Percentiles rank a stretch among this genome's conserved stretches.
phyloP scores from a whole-genome alignment of 2,113 vertebrate species.

The Datnioides undecimradiatus region DNA sequence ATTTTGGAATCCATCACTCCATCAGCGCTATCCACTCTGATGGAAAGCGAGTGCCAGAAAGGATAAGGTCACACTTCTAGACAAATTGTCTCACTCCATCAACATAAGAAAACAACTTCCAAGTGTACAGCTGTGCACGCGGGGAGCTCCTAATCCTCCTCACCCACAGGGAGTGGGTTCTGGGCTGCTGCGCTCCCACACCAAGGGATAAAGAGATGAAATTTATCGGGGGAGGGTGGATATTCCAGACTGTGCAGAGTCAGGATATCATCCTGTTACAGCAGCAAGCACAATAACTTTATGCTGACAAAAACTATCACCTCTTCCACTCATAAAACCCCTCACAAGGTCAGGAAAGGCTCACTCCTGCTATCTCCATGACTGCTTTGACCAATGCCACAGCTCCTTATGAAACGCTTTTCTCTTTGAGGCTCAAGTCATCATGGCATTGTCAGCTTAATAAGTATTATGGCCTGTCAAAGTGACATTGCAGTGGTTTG shows the following conservation, averaged over 20 bases:
- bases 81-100: slow-evolving; percentile 65
- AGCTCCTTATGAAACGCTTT: slow-evolving; percentile 47
- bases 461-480: slow-evolving; percentile 72
- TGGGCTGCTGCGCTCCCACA: slow-evolving; percentile 49
- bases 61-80: slow-evolving; percentile 52
- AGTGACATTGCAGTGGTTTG: slow-evolving; percentile 55
- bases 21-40: slow-evolving; percentile 48
- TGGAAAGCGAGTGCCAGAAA: slow-evolving; percentile 39
- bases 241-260: slow-evolving; percentile 75
- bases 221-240: slow-evolving; percentile 56
- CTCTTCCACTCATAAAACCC: slow-evolving; percentile 58
- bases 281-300: slow-evolving; percentile 78
- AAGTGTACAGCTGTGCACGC: slow-evolving; percentile 15
- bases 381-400: slow-evolving; percentile 58
- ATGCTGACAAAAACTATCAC: slow-evolving; percentile 79
- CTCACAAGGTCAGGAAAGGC: slow-evolving; percentile 70
- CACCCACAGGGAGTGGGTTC: slow-evolving; percentile 47
- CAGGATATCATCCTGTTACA: slow-evolving; percentile 76
- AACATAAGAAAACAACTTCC: slow-evolving; percentile 51
- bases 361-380: slow-evolving; percentile 54
- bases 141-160: slow-evolving; percentile 43
- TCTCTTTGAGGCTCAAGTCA: slow-evolving; percentile 60
- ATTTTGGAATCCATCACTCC: slow-evolving; percentile 59
- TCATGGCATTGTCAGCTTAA: slow-evolving; percentile 72
- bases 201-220: slow-evolving; percentile 66